A percentile compares a stretch with the other conserved stretches of the same genome.
These are phyloP conservation scores for Drepanosiphum platanoidis DNA, from an alignment of 2,888 invertebrate species.

Conservation along the genomic window DNA sequence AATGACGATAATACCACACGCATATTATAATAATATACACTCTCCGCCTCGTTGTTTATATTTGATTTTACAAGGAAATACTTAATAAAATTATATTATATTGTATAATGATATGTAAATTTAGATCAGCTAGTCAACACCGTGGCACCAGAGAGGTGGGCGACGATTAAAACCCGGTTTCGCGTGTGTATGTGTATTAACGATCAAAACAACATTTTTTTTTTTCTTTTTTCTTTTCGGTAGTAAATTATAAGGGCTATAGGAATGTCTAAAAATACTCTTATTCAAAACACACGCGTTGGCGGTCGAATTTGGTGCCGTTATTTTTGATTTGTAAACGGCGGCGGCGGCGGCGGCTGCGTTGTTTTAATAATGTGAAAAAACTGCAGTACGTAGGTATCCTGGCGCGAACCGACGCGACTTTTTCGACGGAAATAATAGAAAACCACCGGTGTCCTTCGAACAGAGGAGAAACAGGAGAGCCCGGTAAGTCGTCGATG, in stretches of 20 bases:
- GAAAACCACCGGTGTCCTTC: no score
- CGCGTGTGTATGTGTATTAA: no score
- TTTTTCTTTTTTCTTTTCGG: no score
- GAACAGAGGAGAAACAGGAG: no score
- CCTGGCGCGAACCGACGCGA: no score
- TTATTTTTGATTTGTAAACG: constrained; percentile 33
- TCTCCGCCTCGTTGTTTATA: constrained; percentile 45
- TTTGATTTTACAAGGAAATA: constrained; percentile 44
- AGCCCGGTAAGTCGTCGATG: no score
- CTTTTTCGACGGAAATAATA: no score
- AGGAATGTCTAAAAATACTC: constrained; percentile 51
- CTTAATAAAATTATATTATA: constrained; percentile 41
- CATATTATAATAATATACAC: no score
- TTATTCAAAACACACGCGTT: constrained; percentile 15
- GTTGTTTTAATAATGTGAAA: no score
- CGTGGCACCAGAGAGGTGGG: constrained; percentile 26
- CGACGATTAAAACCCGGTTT: constrained; percentile 46
- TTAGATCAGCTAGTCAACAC: constrained; percentile 41
- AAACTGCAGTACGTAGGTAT: no score
- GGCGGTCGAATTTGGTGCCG: constrained; percentile 15
- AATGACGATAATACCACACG: constrained; percentile 30
- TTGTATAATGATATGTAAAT: constrained; percentile 51
- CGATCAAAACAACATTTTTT: constrained; percentile 50
- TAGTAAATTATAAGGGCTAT: constrained; percentile 20
- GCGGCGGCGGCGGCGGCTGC: not conserved